Percentiles rank a stretch among this genome's conserved stretches.
These are phyloP conservation scores for Rhaphigaster nebulosa DNA, from an alignment of 2,888 invertebrate species.

Conservation along the genomic window DNA sequence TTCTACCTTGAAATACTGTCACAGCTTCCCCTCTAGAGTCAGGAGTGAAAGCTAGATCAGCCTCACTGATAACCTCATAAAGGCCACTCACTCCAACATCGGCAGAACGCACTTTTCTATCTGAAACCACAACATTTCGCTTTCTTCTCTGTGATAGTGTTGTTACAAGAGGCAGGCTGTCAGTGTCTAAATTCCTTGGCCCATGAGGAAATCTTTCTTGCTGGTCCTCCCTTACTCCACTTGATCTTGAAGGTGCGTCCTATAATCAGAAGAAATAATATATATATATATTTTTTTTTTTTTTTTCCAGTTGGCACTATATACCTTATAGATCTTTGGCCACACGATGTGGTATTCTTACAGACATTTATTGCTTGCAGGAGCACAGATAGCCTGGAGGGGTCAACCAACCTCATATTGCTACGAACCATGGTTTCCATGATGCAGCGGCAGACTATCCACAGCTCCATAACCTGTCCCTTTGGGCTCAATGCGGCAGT, in stretches of 20 bases:
- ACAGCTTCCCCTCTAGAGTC: slow-evolving; percentile 84
- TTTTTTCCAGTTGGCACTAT: no score
- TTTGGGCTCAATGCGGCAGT: no score
- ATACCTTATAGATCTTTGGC: no score
- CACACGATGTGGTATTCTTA: no score
- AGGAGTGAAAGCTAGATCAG: slow-evolving; percentile 90
- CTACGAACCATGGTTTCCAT: no score
- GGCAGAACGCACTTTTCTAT: slow-evolving; percentile 83
- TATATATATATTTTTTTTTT: neutral
- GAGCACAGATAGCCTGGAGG: no score
- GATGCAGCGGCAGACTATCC: no score
- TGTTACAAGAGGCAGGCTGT: slow-evolving; percentile 65
- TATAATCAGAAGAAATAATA: neutral
- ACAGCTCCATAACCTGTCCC: no score
- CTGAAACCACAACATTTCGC: slow-evolving; percentile 77
- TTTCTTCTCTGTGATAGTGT: slow-evolving; percentile 73
- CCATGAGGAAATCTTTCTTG: slow-evolving; percentile 82
- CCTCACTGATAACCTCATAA: slow-evolving; percentile 92
- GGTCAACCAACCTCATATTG: no score
- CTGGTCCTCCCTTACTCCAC: slow-evolving; percentile 65
- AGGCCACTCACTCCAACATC: slow-evolving; percentile 92
- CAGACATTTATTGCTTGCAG: no score
- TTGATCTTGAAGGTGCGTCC: slow-evolving; percentile 59
- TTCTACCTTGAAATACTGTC: slow-evolving; percentile 89
- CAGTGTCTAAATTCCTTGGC: slow-evolving; percentile 74